Conservation (phyloP, 64 coral and sea anemone genomes). For the Dendrophyllia cribrosa region DNA sequence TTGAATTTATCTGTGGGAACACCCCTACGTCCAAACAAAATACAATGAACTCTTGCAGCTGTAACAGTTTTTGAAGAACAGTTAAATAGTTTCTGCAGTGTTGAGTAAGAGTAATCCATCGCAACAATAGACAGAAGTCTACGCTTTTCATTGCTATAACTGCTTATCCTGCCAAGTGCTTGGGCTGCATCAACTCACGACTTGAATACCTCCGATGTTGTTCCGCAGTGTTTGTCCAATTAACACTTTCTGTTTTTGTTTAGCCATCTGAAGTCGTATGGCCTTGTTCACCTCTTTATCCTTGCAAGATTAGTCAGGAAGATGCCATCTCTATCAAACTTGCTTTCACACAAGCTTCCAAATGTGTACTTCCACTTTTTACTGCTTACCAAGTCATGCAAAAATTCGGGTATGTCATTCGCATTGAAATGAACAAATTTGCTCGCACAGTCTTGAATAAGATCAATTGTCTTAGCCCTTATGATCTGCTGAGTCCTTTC, state of each 20-base stretch:
- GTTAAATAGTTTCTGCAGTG: not conserved
- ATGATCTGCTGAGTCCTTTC: not conserved
- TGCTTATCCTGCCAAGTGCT: not conserved
- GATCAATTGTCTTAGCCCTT: not conserved
- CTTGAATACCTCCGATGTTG: not conserved
- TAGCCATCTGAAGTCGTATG: no score
- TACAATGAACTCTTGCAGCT: constrained; percentile 31
- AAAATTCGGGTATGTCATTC: not conserved
- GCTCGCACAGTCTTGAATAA: not conserved
- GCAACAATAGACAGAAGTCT: constrained; percentile 1
- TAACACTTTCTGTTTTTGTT: no score
- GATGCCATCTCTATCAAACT: no score
- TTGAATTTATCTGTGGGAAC: constrained; percentile 7
- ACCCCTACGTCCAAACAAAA: constrained; percentile 26
- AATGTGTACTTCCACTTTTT: not conserved
- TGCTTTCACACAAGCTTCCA: no score
- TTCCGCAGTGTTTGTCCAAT: no score
- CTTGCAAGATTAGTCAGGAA: no score
- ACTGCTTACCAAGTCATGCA: not conserved
- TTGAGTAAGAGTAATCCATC: not conserved
- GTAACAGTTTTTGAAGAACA: constrained; percentile 47
- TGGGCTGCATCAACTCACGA: not conserved
- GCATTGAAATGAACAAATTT: constrained; percentile 1
- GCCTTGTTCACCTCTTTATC: no score
- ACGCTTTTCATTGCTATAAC: not conserved